Conservation (phyloP, 2,888 invertebrate species). For the Ctenicera cuprea region DNA sequence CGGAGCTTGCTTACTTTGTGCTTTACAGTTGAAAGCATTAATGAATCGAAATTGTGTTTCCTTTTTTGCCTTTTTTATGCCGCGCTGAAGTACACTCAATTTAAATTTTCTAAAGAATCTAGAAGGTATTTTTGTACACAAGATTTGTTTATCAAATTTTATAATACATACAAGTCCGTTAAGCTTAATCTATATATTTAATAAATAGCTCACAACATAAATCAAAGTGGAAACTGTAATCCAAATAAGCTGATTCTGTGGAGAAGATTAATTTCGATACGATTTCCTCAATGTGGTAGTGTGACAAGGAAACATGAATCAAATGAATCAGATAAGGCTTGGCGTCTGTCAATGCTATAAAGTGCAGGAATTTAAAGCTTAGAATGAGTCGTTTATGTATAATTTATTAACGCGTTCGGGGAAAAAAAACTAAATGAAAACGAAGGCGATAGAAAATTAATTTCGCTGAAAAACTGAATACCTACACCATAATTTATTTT, state of each 20-base stretch:
- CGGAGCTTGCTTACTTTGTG: constrained; percentile 29
- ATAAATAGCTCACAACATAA: constrained; percentile 6
- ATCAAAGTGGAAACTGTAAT: constrained; percentile 27
- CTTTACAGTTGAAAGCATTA: constrained; percentile 29
- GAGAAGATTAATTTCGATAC: constrained; percentile 38
- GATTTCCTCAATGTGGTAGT: constrained; percentile 34
- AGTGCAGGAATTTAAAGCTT: constrained; percentile 25
- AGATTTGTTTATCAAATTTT: neutral
- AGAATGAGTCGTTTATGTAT: constrained; percentile 1
- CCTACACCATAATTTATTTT: no score
- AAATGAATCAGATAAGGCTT: constrained; percentile 32
- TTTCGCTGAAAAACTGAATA: neutral
- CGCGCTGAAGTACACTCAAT: neutral
- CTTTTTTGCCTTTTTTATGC: constrained; percentile 6
- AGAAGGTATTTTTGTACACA: neutral
- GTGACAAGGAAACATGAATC: constrained; percentile 43
- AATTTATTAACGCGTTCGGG: constrained; percentile 10
- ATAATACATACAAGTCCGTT: no score
- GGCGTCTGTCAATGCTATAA: constrained; percentile 34
- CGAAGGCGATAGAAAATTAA: neutral
- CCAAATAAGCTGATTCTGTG: constrained; percentile 5
- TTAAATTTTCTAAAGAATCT: constrained; percentile 1
- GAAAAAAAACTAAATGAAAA: neutral
- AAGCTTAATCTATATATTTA: no score
- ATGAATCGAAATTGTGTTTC: constrained; percentile 25